Base-by-base conservation (phyloP, 2,797 vertebrate species). In the Cyprinodon diabolis region DNA sequence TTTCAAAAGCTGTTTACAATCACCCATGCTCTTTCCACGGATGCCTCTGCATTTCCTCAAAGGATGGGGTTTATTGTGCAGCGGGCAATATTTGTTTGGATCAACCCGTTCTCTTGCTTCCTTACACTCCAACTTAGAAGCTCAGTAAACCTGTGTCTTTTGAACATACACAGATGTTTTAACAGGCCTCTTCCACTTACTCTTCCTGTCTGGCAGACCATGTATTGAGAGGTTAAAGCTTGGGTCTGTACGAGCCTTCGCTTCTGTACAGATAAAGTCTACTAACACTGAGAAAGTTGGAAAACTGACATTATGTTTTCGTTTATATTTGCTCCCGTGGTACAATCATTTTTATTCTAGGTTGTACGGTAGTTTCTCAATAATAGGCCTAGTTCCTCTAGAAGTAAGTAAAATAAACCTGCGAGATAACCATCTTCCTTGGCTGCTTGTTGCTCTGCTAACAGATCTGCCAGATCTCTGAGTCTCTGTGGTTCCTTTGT, bases 11-110 rank as follows among this genome's bases (percentile, higher is more conserved):
- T 48, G 43, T n/a, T 66, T 68, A 11, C 45, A 4, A 10, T 68
- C 52, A 11, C 57, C 13, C 17, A 49, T n/a, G 4, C 25, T 57
- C 25, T 67, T 67, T 5, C 11, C 23, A 5, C 12, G 15, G 2
- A 74, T 67, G 4, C 45, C 55, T 52, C 66, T 68, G 21, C 72
- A 74, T 43, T 51, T 51, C 25, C 10, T 62, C 5, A 73, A 10
- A 48, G 51, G 37, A 0, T 73, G 71, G 9, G 52, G 58, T 8
- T 72, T 54, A 6, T 68, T 17, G 6, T 68, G 54, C 1, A 68
- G 25, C 1, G 45, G 65, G 19, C 43, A 40, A 4, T 68, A 25
- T 49, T 74, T 58, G 4, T 68, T 68, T 49, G 54, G 54, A 12
- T 57, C 43, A 4, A 7, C 19, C 55, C 6, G 6, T 45, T 72